Conservation (phyloP, 1,140 invertebrate species). For the Drosophila albomicans region DNA sequence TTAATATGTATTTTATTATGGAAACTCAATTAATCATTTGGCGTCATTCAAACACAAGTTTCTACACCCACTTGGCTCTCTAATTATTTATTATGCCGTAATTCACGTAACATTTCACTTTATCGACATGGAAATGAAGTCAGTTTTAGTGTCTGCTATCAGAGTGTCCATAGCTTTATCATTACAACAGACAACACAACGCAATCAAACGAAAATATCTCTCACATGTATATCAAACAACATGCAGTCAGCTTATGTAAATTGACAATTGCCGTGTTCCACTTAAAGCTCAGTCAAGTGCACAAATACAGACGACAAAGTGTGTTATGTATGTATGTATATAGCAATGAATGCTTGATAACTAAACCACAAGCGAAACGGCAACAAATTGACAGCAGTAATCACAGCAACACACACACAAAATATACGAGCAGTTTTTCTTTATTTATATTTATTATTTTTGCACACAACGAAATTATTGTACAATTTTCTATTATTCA, state of each 20-base stretch:
- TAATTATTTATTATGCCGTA: slow-evolving; percentile 1
- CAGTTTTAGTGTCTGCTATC: slow-evolving; percentile 3
- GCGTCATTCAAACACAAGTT: neutral
- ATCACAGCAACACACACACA: slow-evolving; percentile 27
- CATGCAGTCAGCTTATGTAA: slow-evolving; percentile 44
- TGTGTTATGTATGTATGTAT: slow-evolving; percentile 49
- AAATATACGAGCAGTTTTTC: slow-evolving; percentile 13
- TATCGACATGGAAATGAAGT: neutral
- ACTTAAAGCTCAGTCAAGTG: slow-evolving; percentile 59
- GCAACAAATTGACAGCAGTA: slow-evolving; percentile 52
- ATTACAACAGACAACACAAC: neutral
- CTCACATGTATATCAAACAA: slow-evolving; percentile 15
- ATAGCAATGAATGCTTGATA: slow-evolving; percentile 54
- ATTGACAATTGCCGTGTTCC: slow-evolving; percentile 70
- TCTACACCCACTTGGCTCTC: neutral
- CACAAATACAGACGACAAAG: slow-evolving; percentile 14
- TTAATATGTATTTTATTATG: no score
- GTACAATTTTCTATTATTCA: neutral
- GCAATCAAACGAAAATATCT: slow-evolving; percentile 15
- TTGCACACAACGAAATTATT: slow-evolving; percentile 10
- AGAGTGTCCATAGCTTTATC: slow-evolving; percentile 9
- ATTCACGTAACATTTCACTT: slow-evolving; percentile 1
- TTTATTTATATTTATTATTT: slow-evolving; percentile 57
- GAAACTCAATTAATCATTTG: neutral
- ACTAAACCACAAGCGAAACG: slow-evolving; percentile 53